Base-by-base conservation (phyloP, 2,113 vertebrate genomes). In the Cyanoderma ruficeps region DNA sequence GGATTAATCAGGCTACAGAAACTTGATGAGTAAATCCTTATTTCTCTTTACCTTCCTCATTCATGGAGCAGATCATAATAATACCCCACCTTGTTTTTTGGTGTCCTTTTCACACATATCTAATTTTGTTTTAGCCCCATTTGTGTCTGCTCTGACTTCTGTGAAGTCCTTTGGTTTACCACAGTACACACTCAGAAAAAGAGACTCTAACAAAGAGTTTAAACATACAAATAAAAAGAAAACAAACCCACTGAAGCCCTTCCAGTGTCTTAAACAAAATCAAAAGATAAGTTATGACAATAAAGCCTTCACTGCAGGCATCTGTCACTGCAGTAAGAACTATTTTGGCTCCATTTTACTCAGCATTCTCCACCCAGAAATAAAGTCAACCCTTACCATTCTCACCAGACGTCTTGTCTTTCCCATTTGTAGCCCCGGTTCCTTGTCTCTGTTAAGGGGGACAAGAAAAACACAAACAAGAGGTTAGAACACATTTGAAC, bases 341-440 rank as follows among this genome's bases (percentile, higher is more conserved):
- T 6, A 61, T 22, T 82, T 79, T 49, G 27, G 7, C 24, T 82
- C 13, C 33, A 31, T 33, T 75, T 25, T 12, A 42, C 4, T 42
- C 60, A 44, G 28, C n/a, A 63, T 24, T 59, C 13, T 56, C 20
- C 67, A 77, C 9, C 25, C 53, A 90, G 49, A 77, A 90, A 90
- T 52, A 82, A 39, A 71, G 3, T 7, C 52, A 39, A 31, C 13
- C 42, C 98, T 98, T 98, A 99, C 99, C 99, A 91, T 99, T 99
- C 95, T 96, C 99, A 70, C 97, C 98, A 95, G 99, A 95, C 22
- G 98, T 98, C 98, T 99, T 99, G 96, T 98, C 99, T 98, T 99
- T 99, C 75, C 98, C 99, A 76, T 98, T 98, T 95, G 98, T 94
- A 94, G 99, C 98, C 91, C 98, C 99, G 28, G 98, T 97, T 97